Evolutionary conservation across 92 coral and sea anemone species (phyloP).

Genomic region (Zoanthus gigantus): DNA sequence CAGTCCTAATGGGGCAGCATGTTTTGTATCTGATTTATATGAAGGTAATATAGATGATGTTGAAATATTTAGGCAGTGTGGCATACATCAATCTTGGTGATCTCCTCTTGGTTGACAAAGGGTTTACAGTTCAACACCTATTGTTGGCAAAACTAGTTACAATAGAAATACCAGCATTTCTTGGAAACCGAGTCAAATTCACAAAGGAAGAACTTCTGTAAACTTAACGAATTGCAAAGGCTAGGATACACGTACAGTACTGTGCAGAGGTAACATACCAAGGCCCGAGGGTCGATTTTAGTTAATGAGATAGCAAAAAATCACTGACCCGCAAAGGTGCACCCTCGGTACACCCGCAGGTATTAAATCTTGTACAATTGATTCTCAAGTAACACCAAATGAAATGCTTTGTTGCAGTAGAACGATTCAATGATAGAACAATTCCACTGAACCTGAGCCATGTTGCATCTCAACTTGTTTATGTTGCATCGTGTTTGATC

Average conservation of each 20-base stretch:
- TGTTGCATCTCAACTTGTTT: too few species aligned
- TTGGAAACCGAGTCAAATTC: slow-evolving; percentile 18
- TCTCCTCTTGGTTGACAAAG: background rate
- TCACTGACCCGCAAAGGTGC: too few species aligned
- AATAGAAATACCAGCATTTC: background rate
- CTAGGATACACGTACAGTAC: background rate
- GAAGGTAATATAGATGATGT: background rate
- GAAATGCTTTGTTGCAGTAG: too few species aligned
- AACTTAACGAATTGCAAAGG: background rate
- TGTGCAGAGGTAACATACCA: background rate
- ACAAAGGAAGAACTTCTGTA: slow-evolving; percentile 36
- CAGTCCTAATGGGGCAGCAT: slow-evolving; percentile 41
- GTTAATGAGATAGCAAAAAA: too few species aligned
- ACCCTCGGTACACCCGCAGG: too few species aligned
- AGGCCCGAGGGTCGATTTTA: too few species aligned
- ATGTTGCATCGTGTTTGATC: too few species aligned
- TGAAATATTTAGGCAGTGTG: slow-evolving; percentile 18
- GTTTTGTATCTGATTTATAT: background rate
- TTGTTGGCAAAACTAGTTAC: slow-evolving; percentile 23
- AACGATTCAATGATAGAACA: too few species aligned
- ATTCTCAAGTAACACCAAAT: too few species aligned
- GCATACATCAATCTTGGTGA: slow-evolving; percentile 31
- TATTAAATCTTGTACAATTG: too few species aligned
- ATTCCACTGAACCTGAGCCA: too few species aligned
- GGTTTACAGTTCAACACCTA: background rate